Base-by-base conservation (phyloP, 2,113 vertebrate species). In the Suncus etruscus region DNA sequence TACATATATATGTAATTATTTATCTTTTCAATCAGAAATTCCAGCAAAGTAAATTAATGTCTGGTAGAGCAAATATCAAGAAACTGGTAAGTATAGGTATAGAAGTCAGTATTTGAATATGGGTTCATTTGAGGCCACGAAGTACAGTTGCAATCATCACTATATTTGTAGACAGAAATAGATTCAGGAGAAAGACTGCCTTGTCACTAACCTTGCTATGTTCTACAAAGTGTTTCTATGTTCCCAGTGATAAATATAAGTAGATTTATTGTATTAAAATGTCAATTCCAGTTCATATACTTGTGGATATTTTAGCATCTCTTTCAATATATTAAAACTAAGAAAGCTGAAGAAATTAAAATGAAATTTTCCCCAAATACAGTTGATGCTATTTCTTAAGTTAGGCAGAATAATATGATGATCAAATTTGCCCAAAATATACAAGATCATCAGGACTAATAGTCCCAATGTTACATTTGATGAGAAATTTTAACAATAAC, bases 381-480 rank as follows among this genome's bases (percentile, higher is more conserved):
- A 92, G 48, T 78, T 83, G 24, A 92, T 93, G 7, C 11, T 3
- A 75, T 14, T 58, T 2, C 29, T 86, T 75, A 65, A 84, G 24
- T 80, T 87, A 54, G 11, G 69, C 29, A 4, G 47, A 2, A 66
- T 65, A 79, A 84, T 48, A 74, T 32, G 16, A 69, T 70, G 65
- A 78, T 32, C 2, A 4, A 11, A 87, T 29, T 87, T 93, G 6
- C 51, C n/a, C 29, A 31, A 74, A 84, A 63, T 70, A 87, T 29
- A 11, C 11, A 54, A 83, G 32, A 80, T 88, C 39, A 69, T 93
- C 47, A 86, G 11, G 18, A 15, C 11, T 69, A 66, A 78, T 89
- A 87, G 70, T 85, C 24, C 74, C 82, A 84, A 72, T 45, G 39
- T 31, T 91, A 11, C 48, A 65, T 80, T 94, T 87, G 83, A 91